Evolutionary conservation across 2,113 vertebrate species (phyloP), one percentile per base, ranked within the genome.

Genomic region (Nerophis ophidion): DNA sequence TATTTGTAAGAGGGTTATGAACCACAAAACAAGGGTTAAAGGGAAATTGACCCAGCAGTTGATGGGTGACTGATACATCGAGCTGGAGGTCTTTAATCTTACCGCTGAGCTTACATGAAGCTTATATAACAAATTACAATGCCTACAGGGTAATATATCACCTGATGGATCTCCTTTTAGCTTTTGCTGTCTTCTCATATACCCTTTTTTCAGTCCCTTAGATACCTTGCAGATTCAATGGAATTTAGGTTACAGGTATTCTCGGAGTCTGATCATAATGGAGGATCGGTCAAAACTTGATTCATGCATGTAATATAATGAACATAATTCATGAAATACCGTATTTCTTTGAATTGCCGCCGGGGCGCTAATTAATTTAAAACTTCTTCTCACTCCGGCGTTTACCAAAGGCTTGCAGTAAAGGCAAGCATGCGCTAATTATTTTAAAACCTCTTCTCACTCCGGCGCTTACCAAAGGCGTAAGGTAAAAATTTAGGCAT

Each of bases 21-120:
- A 91, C 90, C 90, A 90, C 89, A 85, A 91, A 91, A 90, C 88
- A 85, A 72, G 82, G 87, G 90, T 92, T 91, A 92, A 92, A 90
- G 87, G 87, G 83, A 91, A 89, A 89, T 89, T 91, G 89, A 92
- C 91, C 90, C 84, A 86, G 86, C 75, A 83, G 60, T 89, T 91
- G 82, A 86, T 80, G 82, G 87, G 81, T 87, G 88, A 89, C 87
- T 90, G 91, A 93, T 90, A 90, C 89, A 89, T 82, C 70, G 80
- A 87, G 77, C 80, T 85, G 88, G 83, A 87, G 90, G 81, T 85
- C 88, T 90, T 91, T 90, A 87, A 89, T 93, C 89, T 92, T 90
- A 66, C 76, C 79, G 86, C 83, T 80, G 90, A 88, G 88, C 86
- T 78, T 90, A 89, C 85, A 88, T 85, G 88, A 93, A 90, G 86